These are phyloP conservation scores for Ladona fulva DNA, from an alignment of 1,140 invertebrate genomes.

Conservation along the genomic window DNA sequence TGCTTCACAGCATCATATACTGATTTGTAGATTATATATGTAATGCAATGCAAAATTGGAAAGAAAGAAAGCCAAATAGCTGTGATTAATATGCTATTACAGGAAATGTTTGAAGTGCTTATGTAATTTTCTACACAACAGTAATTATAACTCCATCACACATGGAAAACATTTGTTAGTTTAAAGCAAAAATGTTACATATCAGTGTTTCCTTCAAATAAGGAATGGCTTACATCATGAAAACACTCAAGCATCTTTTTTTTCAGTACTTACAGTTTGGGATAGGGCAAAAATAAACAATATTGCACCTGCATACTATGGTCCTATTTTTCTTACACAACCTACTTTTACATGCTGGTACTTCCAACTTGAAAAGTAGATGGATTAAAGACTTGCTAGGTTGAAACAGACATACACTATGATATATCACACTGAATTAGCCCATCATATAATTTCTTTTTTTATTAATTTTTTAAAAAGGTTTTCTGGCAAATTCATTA, in stretches of 20 bases:
- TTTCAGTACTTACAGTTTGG: constrained; percentile 10
- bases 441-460: constrained; percentile 9
- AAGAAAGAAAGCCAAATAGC: constrained; percentile 6
- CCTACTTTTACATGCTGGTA: not conserved
- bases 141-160: constrained; percentile 5
- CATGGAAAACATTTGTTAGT: constrained; percentile 10
- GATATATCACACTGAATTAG: constrained; percentile 6
- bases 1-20: not conserved
- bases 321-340: not conserved
- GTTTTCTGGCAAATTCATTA: constrained; percentile 8
- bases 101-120: not conserved
- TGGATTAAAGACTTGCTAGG: not conserved
- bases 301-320: constrained; percentile 5
- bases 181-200: constrained; percentile 6
- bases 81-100: not conserved
- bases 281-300: not conserved
- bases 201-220: not conserved
- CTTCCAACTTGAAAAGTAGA: constrained; percentile 1
- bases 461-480: constrained; percentile 1
- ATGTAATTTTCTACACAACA: not conserved
- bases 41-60: not conserved
- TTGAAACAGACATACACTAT: constrained; percentile 7
- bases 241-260: constrained; percentile 10
- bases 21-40: constrained; percentile 2
- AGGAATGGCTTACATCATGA: constrained; percentile 1